phyloP scores from a whole-genome alignment of 2,888 invertebrate genomes.

The Halictus quadricinctus region DNA sequence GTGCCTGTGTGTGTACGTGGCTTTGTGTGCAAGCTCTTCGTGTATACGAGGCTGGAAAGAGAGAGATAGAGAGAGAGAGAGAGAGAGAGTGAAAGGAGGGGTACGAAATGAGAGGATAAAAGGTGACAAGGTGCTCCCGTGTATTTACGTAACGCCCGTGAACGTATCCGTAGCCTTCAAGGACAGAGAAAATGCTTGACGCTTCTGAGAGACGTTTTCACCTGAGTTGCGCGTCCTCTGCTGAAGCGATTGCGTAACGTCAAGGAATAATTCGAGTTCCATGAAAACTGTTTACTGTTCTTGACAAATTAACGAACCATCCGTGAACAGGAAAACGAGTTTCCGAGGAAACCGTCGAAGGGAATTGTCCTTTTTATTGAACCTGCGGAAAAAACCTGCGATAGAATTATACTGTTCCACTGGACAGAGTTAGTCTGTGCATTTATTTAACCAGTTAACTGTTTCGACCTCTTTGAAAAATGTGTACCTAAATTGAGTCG shows the following conservation, averaged over 20 bases:
- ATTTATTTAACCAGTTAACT: too few species aligned
- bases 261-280: conserved; percentile 2
- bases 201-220: conserved; percentile 12
- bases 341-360: neutral
- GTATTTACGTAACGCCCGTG: conserved; percentile 54
- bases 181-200: conserved; percentile 10
- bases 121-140: conserved; percentile 45
- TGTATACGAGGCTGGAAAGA: conserved; percentile 21
- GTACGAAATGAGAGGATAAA: conserved; percentile 44
- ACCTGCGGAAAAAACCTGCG: neutral
- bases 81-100: neutral
- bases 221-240: neutral
- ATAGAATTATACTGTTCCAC: neutral
- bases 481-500: too few species aligned
- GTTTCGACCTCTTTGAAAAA: too few species aligned
- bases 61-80: neutral
- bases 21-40: conserved; percentile 16
- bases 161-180: conserved; percentile 30
- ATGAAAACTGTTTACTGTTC: conserved; percentile 2
- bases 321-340: neutral
- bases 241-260: conserved; percentile 25
- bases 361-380: neutral
- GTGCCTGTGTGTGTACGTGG: neutral
- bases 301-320: conserved; percentile 15
- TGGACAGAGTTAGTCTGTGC: neutral